Evolutionary conservation across 2,113 vertebrate species (phyloP), one percentile per base, ranked within the genome.

Genomic region (Calyptommatus sinebrachiatus): DNA sequence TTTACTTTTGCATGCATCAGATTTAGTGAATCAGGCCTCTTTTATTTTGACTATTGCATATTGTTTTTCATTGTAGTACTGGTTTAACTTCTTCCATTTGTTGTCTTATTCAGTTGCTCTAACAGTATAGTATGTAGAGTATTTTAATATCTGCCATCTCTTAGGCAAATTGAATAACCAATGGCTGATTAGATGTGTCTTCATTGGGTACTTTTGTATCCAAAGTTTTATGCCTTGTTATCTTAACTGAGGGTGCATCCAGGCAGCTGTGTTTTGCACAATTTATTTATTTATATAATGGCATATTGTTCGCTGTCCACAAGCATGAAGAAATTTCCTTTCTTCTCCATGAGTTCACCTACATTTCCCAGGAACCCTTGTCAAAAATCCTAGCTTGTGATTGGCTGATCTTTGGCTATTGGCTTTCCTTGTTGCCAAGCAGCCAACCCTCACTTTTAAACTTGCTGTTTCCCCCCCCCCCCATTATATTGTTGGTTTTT

Each of bases 61-160:
- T 71, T 85, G 79, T 89, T 70, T 89, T 80, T 61, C 45, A 89
- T 71, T 78, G 24, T 83, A 87, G 88, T 93, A 95, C 91, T 91
- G 93, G 95, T 94, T 94, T 90, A 92, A 84, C 87, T 85, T 94
- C 91, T 94, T 85, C 89, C 90, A 94, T 86, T 95, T 88, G 91
- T 89, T 93, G 78, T 91, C 93, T 97, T 96, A 96, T 92, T 96
- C 92, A 93, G 88, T 93, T 93, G 87, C 90, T 95, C 77, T 92
- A 94, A 94, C 92, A 94, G 87, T 87, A 89, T 93, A 93, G 70
- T 74, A 76, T 88, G 86, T 87, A 90, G 90, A 89, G 85, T 84
- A 88, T 89, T 90, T 91, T 94, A 95, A 94, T 91, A 88, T 88
- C 90, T 91, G 73, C 88, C 84, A 85, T 87, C 71, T 93, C 86